phyloP scores from a whole-genome alignment of 2,888 invertebrate genomes.

The Nomada flava region DNA sequence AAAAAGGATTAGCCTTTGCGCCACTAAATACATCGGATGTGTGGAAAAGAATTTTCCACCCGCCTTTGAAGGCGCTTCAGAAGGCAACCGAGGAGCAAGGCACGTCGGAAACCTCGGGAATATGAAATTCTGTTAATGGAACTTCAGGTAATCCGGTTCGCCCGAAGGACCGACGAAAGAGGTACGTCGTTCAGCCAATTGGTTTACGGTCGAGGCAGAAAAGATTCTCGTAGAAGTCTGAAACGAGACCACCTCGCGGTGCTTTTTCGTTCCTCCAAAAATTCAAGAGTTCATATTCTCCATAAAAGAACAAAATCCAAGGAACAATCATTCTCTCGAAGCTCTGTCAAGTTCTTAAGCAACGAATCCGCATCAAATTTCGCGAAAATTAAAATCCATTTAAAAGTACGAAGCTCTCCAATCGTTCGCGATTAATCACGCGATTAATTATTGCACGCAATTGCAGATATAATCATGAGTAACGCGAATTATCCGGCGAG shows the following conservation, averaged over 20 bases:
- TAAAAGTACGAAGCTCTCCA: background rate
- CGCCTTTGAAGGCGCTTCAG: background rate
- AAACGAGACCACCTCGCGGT: too few species aligned
- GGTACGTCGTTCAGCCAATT: constrained; percentile 1
- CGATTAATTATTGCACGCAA: background rate
- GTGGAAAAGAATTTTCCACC: background rate
- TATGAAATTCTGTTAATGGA: constrained; percentile 44
- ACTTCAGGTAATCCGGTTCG: constrained; percentile 33
- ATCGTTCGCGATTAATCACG: too few species aligned
- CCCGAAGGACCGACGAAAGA: background rate
- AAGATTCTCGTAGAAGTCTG: too few species aligned
- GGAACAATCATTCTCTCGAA: too few species aligned
- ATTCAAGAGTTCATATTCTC: too few species aligned
- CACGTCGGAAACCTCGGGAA: background rate
- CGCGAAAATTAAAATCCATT: background rate
- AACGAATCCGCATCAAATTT: too few species aligned
- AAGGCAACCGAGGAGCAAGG: background rate
- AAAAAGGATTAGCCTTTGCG: background rate
- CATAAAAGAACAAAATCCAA: background rate
- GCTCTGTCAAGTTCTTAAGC: too few species aligned
- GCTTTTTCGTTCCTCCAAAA: too few species aligned
- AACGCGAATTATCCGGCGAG: constrained; percentile 6
- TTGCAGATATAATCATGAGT: constrained; percentile 1
- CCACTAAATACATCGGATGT: background rate
- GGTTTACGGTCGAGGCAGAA: background rate